Evolutionary conservation across 2,888 invertebrate genomes (phyloP).

Genomic region (Hofmannophila pseudospretella): DNA sequence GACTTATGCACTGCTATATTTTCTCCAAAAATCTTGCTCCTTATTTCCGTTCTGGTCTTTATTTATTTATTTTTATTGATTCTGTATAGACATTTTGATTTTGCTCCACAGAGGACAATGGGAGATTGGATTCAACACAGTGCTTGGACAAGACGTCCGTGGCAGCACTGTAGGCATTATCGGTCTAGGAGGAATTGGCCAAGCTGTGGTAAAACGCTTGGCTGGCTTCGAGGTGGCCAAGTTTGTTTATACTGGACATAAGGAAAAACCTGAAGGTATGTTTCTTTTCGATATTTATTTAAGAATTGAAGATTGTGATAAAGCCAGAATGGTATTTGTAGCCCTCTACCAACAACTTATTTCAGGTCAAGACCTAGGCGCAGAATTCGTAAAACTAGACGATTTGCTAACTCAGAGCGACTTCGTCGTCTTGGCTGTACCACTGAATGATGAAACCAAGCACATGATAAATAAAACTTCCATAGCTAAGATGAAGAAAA

Average conservation of each 20-base stretch:
- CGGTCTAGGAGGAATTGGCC: slow-evolving; percentile 91
- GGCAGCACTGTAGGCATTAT: slow-evolving; percentile 90
- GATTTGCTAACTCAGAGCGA: slow-evolving; percentile 86
- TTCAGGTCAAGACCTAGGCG: slow-evolving; percentile 66
- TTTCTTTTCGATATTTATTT: too few species aligned
- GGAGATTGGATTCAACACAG: slow-evolving; percentile 83
- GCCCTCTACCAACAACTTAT: too few species aligned
- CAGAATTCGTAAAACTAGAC: slow-evolving; percentile 83
- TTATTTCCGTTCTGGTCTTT: too few species aligned
- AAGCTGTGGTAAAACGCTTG: slow-evolving; percentile 86
- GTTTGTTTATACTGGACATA: slow-evolving; percentile 86
- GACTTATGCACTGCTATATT: too few species aligned
- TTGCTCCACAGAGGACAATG: slow-evolving; percentile 74
- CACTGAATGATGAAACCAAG: slow-evolving; percentile 87
- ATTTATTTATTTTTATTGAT: too few species aligned
- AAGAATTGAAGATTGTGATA: too few species aligned
- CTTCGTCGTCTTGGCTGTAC: slow-evolving; percentile 88
- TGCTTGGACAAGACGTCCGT: slow-evolving; percentile 87
- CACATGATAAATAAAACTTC: slow-evolving; percentile 86
- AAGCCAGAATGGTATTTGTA: too few species aligned
- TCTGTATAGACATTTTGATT: background rate
- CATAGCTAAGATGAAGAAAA: slow-evolving; percentile 91
- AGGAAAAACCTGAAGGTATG: slow-evolving; percentile 80
- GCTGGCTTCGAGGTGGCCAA: slow-evolving; percentile 84
- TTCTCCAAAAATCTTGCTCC: too few species aligned